Evolutionary conservation across 2,113 vertebrate species (phyloP), one percentile per base, ranked within the genome.

Genomic region (Chloroceryle aenea): DNA sequence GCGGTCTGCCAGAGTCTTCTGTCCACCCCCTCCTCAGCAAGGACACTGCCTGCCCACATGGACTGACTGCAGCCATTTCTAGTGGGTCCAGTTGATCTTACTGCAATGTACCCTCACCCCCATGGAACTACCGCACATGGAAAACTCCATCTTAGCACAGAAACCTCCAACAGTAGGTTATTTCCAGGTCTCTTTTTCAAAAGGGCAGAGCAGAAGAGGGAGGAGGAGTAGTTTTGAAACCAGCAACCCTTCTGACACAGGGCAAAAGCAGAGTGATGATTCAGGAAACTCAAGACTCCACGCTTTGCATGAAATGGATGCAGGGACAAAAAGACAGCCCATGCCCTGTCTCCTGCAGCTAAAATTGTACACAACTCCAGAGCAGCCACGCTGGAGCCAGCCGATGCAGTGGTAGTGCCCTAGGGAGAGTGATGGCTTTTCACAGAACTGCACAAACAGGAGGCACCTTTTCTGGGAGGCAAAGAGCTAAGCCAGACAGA

Each of bases 261-360:
- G 53, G 32, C n/a, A 94, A 95, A 82, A 23, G 18, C 45, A 73
- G 40, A n/a, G 20, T n/a, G 52, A 56, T 47, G 45, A 89, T 34
- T 89, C 81, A 67, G 87, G 48, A 78, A 72, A 63, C 11, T 63
- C 48, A 14, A 17, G 53, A 30, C 29, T 67, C 53, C 27, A 48
- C 0, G 1, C 30, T 86, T 74, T 0, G 0, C 50, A 89, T 0
- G 0, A 80, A 94, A 80, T 14, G 25, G 29, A 74, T 52, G 32
- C 32, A 9, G 50, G 42, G 52, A 74, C 42, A 18, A 67, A 67
- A 68, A 88, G 50, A 30, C 26, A 87, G 40, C 13, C 64, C 7
- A 3, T 40, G 47, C 55, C 43, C 47, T 2, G 3, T 42, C 32
- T 86, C 52, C 68, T 20, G 0, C 29, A 0, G 0, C 30, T 3